A percentile compares a stretch with the other conserved stretches of the same genome.
Evolutionary conservation across 2,113 vertebrate genomes (phyloP).

Genomic region (Hippocampus zosterae): DNA sequence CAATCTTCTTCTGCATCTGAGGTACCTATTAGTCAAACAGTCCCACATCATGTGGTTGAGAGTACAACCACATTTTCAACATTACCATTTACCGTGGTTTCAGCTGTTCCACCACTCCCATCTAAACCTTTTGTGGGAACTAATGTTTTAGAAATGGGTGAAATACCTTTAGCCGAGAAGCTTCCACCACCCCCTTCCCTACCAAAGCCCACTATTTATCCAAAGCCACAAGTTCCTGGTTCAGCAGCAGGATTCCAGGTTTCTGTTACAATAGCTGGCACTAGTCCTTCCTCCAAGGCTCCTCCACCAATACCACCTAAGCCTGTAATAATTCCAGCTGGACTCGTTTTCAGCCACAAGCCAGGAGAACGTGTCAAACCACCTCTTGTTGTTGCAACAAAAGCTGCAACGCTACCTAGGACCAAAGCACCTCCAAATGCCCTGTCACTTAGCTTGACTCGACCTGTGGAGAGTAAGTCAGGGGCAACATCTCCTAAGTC

Average conservation of each 20-base stretch:
- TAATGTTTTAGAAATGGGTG: conserved; percentile 64
- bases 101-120: conserved; percentile 51
- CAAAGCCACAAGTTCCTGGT: conserved; percentile 60
- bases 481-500: conserved; percentile 83
- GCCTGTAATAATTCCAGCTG: conserved; percentile 85
- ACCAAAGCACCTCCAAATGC: conserved; percentile 76
- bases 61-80: conserved; percentile 29
- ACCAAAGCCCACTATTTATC: conserved; percentile 73
- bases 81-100: conserved; percentile 45
- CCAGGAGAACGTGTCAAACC: conserved; percentile 81
- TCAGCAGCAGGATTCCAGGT: conserved; percentile 36
- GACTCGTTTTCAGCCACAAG: conserved; percentile 87
- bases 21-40: conserved; percentile 58
- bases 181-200: conserved; percentile 66
- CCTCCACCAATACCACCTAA: conserved; percentile 95
- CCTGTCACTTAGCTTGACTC: conserved; percentile 83
- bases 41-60: conserved; percentile 16
- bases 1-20: conserved; percentile 51
- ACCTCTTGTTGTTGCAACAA: conserved; percentile 73
- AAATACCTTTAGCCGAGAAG: conserved; percentile 65
- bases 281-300: conserved; percentile 65
- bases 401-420: conserved; percentile 78
- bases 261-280: conserved; percentile 45
- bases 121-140: conserved; percentile 68
- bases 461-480: conserved; percentile 80